These are phyloP conservation scores for Mactra quadrangularis DNA, from an alignment of 1,140 invertebrate genomes.

Conservation along the genomic window DNA sequence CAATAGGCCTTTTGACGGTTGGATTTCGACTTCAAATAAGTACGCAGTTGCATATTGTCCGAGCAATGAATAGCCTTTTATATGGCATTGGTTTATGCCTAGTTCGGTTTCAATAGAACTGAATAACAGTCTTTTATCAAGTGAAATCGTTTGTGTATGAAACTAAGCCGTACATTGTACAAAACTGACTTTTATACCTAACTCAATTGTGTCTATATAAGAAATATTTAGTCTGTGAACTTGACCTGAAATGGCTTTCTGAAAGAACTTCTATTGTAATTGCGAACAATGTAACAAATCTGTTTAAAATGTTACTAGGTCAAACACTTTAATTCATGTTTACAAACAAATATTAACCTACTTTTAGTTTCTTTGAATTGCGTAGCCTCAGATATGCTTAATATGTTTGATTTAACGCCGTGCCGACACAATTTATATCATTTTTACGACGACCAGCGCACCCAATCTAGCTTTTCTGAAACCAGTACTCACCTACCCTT, in stretches of 20 bases:
- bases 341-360: no score
- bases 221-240: constrained; percentile 30
- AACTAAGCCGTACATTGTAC: constrained; percentile 43
- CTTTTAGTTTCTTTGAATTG: no score
- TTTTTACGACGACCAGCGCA: no score
- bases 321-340: no score
- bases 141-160: constrained; percentile 32
- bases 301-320: no score
- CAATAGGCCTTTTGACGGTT: constrained; percentile 29
- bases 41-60: constrained; percentile 48
- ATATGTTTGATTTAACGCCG: no score
- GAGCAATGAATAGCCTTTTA: constrained; percentile 51
- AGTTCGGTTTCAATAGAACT: constrained; percentile 39
- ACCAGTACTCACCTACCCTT: no score
- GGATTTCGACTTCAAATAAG: constrained; percentile 17
- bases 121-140: constrained; percentile 56
- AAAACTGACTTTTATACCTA: constrained; percentile 16
- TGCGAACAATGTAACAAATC: background rate
- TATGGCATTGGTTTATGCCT: constrained; percentile 53
- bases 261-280: background rate
- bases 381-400: no score
- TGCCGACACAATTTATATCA: no score
- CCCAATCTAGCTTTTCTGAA: no score
- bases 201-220: constrained; percentile 1
- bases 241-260: constrained; percentile 30